Evolutionary conservation across 2,888 invertebrate species (phyloP).

Genomic region (Colostygia pectinataria): DNA sequence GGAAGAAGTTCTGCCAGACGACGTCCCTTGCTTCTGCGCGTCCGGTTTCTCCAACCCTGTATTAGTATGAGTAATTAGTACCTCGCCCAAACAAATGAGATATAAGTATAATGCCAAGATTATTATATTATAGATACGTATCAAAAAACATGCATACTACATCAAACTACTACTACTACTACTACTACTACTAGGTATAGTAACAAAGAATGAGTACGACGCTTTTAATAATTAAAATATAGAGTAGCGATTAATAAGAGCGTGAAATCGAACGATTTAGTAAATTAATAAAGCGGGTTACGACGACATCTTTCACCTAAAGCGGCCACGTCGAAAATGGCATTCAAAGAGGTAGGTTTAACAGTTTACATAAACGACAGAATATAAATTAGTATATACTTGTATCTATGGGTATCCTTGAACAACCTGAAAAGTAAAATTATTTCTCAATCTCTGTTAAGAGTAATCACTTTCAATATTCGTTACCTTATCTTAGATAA

Average conservation of each 20-base stretch:
- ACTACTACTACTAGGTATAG: too few species aligned
- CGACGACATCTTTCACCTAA: constrained; percentile 21
- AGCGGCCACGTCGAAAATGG: constrained; percentile 56
- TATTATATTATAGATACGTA: not conserved
- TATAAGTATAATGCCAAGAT: not conserved
- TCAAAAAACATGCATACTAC: constrained; percentile 9
- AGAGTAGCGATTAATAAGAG: constrained; percentile 10
- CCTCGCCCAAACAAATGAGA: not conserved
- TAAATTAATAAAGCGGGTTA: constrained; percentile 33
- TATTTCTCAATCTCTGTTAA: constrained; percentile 28
- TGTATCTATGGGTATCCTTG: constrained; percentile 70
- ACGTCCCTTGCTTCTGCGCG: constrained; percentile 64
- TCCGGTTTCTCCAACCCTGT: constrained; percentile 74
- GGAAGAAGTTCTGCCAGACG: constrained; percentile 69
- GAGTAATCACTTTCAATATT: not conserved
- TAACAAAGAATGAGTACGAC: constrained; percentile 4
- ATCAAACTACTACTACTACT: constrained; percentile 7
- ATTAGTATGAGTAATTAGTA: constrained; percentile 62
- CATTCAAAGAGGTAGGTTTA: constrained; percentile 37
- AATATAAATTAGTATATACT: constrained; percentile 66
- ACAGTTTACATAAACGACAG: constrained; percentile 36
- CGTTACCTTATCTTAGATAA: too few species aligned
- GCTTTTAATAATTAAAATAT: constrained; percentile 1
- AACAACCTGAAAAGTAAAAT: constrained; percentile 70
- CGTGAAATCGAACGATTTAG: constrained; percentile 28